Evolutionary conservation across 1,140 invertebrate genomes (phyloP).

Genomic region (Bacillus rossius): DNA sequence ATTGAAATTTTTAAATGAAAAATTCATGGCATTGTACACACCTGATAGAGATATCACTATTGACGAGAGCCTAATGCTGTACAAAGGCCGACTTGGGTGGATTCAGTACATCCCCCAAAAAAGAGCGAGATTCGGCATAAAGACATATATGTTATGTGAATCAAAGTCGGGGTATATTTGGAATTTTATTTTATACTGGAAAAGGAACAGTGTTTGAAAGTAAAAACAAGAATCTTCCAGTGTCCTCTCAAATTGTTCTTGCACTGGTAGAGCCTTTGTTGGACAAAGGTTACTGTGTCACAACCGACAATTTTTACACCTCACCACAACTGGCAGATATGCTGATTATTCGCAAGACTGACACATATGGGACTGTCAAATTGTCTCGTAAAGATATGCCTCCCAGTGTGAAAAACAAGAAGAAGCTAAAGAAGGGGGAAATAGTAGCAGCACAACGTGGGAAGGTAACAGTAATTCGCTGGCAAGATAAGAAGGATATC

Average conservation of each 20-base stretch:
- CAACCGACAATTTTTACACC: slow-evolving; percentile 12
- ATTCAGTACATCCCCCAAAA: slow-evolving; percentile 18
- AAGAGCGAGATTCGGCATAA: slow-evolving; percentile 18
- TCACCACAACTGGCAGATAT: slow-evolving; percentile 5
- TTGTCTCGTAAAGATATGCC: slow-evolving; percentile 3
- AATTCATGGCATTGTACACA: background rate
- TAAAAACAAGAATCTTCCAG: background rate
- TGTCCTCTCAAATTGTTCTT: slow-evolving; percentile 8
- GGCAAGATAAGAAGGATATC: background rate
- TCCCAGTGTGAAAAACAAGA: background rate
- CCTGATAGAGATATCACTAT: slow-evolving; percentile 11
- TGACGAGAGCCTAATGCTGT: slow-evolving; percentile 17
- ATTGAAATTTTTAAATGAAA: too few species aligned
- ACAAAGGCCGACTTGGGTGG: slow-evolving; percentile 17
- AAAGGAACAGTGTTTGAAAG: slow-evolving; percentile 5
- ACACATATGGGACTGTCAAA: slow-evolving; percentile 5
- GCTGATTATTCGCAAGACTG: background rate
- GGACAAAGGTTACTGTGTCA: slow-evolving; percentile 5
- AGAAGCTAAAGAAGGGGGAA: background rate
- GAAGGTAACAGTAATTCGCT: background rate
- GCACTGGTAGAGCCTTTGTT: slow-evolving; percentile 6
- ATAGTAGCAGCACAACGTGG: slow-evolving; percentile 2
- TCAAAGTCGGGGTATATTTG: slow-evolving; percentile 8
- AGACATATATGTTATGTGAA: slow-evolving; percentile 13
- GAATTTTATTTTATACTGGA: background rate